Percentiles rank a stretch among this genome's conserved stretches.
These are phyloP conservation scores for Quadriops clusia DNA, from an alignment of 2,888 invertebrate genomes.

Conservation along the genomic window DNA sequence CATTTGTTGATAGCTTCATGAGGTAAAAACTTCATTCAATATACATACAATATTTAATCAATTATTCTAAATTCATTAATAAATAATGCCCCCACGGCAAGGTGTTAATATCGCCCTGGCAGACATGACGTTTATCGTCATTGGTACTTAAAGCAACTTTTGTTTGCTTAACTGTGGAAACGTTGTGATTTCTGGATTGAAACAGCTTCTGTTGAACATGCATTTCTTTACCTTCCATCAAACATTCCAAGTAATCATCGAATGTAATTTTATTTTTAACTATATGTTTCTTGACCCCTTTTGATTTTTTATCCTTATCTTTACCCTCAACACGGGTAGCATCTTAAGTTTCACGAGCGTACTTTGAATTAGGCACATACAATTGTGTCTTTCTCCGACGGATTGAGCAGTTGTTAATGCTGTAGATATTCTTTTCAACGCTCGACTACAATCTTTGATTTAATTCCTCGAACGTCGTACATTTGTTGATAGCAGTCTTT, in stretches of 20 bases:
- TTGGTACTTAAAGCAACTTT: constrained; percentile 12
- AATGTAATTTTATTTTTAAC: constrained; percentile 4
- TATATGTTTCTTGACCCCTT: constrained; percentile 17
- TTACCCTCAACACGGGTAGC: too few relatives aligned
- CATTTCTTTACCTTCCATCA: background rate
- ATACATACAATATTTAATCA: too few relatives aligned
- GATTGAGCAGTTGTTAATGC: too few relatives aligned
- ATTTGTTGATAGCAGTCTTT: too few relatives aligned
- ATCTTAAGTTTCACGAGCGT: too few relatives aligned
- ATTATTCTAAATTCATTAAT: constrained; percentile 20
- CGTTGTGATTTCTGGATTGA: constrained; percentile 9
- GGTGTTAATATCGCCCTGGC: constrained; percentile 25
- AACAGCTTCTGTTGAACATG: constrained; percentile 2
- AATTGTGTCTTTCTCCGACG: too few relatives aligned
- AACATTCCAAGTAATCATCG: constrained; percentile 4
- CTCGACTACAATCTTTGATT: too few relatives aligned
- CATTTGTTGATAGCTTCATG: too few relatives aligned
- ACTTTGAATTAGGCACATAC: too few relatives aligned
- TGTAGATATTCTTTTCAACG: too few relatives aligned
- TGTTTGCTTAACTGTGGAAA: constrained; percentile 9
- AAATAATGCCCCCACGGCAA: constrained; percentile 27
- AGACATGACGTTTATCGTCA: constrained; percentile 26
- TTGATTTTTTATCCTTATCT: constrained; percentile 16
- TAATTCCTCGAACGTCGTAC: too few relatives aligned
- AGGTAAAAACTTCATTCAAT: too few relatives aligned